Evolutionary conservation across 2,113 vertebrate genomes (phyloP).

Genomic region (Prietella phreatophila): DNA sequence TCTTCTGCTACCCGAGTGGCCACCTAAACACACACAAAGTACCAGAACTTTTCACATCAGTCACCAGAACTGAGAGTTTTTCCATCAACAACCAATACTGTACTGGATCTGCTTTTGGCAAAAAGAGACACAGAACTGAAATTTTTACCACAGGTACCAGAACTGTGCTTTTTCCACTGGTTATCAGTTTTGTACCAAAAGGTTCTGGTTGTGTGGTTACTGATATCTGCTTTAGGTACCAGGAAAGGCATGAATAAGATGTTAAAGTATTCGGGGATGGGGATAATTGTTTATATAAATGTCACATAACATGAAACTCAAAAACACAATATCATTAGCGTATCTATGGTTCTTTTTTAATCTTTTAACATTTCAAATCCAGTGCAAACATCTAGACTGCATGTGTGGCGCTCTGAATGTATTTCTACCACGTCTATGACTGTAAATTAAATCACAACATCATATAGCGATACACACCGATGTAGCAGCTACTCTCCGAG

Average conservation of each 20-base stretch:
- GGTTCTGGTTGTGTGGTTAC: not conserved
- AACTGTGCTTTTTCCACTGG: not conserved
- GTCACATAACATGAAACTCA: not conserved
- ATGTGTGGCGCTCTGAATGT: not conserved
- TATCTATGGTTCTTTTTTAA: not conserved
- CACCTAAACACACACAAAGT: conserved; percentile 73
- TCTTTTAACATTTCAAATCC: no score
- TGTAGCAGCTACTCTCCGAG: conserved; percentile 91
- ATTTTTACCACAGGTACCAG: not conserved
- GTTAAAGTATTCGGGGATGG: not conserved
- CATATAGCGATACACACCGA: conserved; percentile 76
- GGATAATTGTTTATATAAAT: not conserved
- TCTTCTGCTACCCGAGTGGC: conserved; percentile 93
- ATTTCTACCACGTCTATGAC: not conserved
- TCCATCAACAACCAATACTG: not conserved
- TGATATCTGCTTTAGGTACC: not conserved
- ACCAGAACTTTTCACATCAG: not conserved
- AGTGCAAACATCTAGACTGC: not conserved
- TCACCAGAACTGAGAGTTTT: not conserved
- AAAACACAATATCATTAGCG: not conserved
- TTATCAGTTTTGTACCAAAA: not conserved
- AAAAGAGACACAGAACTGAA: not conserved
- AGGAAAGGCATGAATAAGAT: not conserved
- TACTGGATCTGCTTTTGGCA: not conserved
- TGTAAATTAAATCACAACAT: not conserved